Percentiles rank a stretch among this genome's conserved stretches.
phyloP scores from a whole-genome alignment of 2,113 vertebrate genomes.

The Connochaetes taurinus region DNA sequence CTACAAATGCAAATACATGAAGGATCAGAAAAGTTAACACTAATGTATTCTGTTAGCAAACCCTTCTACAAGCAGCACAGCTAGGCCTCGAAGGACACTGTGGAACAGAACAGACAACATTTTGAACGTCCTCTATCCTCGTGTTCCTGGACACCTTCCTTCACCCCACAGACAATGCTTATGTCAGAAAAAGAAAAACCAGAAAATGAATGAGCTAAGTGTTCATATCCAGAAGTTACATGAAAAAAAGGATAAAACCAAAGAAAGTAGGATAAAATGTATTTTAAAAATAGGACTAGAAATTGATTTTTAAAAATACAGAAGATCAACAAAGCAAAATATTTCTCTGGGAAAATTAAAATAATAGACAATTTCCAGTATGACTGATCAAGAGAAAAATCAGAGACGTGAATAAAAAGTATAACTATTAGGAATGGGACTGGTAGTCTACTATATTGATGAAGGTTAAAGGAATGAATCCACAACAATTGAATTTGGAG shows the following conservation, averaged over 20 bases:
- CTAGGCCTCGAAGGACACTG: neutral
- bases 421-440: neutral
- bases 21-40: neutral
- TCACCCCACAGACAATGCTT: neutral
- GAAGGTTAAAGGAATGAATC: neutral
- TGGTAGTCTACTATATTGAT: too few relatives aligned
- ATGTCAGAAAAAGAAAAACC: neutral
- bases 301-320: neutral
- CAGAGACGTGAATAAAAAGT: neutral
- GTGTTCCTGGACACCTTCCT: neutral
- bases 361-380: neutral
- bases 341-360: neutral
- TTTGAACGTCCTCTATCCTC: neutral
- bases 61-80: neutral
- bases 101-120: neutral
- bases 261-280: neutral
- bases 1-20: neutral
- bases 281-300: neutral
- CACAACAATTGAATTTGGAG: neutral
- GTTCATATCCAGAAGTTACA: neutral
- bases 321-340: neutral
- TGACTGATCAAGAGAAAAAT: neutral
- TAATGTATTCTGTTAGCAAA: neutral
- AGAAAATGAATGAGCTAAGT: neutral
- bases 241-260: neutral